These are phyloP conservation scores for Zaprionus gabonicus DNA, from an alignment of 1,140 invertebrate genomes.

Conservation along the genomic window DNA sequence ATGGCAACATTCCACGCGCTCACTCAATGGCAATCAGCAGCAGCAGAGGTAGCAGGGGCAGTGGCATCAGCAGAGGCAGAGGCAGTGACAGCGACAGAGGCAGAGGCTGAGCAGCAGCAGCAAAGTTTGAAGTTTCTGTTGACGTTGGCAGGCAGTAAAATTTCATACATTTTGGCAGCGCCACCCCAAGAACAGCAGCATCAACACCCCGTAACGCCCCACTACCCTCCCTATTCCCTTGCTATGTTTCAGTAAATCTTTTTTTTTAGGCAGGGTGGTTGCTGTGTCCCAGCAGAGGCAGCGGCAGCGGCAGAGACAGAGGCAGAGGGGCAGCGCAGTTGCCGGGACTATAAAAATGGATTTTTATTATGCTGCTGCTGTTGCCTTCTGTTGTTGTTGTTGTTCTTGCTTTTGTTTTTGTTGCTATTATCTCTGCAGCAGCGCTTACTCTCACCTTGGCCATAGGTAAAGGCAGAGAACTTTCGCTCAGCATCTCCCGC, in stretches of 20 bases:
- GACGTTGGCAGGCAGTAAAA: constrained; percentile 64
- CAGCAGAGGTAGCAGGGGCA: constrained; percentile 24
- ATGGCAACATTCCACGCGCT: constrained; percentile 75
- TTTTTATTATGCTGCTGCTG: constrained; percentile 72
- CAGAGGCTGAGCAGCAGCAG: constrained; percentile 16
- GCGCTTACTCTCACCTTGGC: constrained; percentile 65
- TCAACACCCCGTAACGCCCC: constrained; percentile 35
- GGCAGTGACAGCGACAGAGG: constrained; percentile 25
- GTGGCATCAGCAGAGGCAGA: constrained; percentile 20
- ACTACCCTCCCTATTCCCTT: not conserved
- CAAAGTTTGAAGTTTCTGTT: constrained; percentile 58
- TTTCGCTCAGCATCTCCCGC: constrained; percentile 33
- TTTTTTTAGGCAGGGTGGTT: constrained; percentile 59
- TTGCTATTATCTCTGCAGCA: constrained; percentile 61
- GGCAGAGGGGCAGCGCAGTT: constrained; percentile 36
- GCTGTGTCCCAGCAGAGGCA: constrained; percentile 36
- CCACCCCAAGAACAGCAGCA: constrained; percentile 51
- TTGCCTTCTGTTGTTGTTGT: constrained; percentile 20
- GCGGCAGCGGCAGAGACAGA: constrained; percentile 11
- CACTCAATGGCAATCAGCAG: constrained; percentile 62
- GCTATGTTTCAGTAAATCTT: constrained; percentile 56
- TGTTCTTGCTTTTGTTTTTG: constrained; percentile 21
- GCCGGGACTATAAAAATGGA: constrained; percentile 80
- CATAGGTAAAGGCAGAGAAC: constrained; percentile 38
- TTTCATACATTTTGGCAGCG: constrained; percentile 62